A percentile compares a stretch with the other conserved stretches of the same genome.
Conservation (phyloP, 2,113 vertebrate species). For the Colaptes auratus region DNA sequence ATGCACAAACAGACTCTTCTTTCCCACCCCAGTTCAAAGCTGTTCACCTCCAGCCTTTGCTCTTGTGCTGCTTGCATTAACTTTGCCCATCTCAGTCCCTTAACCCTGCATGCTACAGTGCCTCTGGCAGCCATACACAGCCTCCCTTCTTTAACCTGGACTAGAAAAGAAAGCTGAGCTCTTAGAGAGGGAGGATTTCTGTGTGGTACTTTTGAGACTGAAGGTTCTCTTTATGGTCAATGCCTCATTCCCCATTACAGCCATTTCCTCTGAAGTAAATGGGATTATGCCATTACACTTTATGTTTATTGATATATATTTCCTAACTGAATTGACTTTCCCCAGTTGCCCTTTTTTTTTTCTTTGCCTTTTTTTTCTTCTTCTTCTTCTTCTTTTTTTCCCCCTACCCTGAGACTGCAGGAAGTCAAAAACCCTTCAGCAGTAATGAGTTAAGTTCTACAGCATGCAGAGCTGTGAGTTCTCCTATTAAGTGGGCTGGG, state of each 20-base stretch:
- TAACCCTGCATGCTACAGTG: accelerated
- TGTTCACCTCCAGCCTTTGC: accelerated
- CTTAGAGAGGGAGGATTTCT: not conserved
- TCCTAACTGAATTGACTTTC: not conserved
- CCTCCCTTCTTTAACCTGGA: not conserved
- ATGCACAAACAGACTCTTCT: accelerated
- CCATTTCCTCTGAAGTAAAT: conserved; percentile 43
- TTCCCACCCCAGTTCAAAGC: not conserved
- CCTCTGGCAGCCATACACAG: not conserved
- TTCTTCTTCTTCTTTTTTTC: not conserved
- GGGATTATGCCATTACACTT: conserved; percentile 5
- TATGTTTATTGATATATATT: conserved; percentile 12
- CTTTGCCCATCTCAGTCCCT: not conserved
- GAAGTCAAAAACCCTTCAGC: not conserved
- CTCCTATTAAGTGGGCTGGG: not conserved
- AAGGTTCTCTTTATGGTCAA: not conserved
- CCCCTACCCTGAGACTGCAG: not conserved
- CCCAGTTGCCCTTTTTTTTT: not conserved
- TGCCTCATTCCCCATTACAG: conserved; percentile 1
- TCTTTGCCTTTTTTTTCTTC: too few relatives aligned
- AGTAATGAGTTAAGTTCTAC: not conserved
- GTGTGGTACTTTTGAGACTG: not conserved
- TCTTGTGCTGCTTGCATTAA: not conserved
- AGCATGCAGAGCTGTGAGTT: not conserved
- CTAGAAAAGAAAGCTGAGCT: not conserved